Conservation (phyloP, 2,113 vertebrate genomes). For the Collichthys lucidus region DNA sequence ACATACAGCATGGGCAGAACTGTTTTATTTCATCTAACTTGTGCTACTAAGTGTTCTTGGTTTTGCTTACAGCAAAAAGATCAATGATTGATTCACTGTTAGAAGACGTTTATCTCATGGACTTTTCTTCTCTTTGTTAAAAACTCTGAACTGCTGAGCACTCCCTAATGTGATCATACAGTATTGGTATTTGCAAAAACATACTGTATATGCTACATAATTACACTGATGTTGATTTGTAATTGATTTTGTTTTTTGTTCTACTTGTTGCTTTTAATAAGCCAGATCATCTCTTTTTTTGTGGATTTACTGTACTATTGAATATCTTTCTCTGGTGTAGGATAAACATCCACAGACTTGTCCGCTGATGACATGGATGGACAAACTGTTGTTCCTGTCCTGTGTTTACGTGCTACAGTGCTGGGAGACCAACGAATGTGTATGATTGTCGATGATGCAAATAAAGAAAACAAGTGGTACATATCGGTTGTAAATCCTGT, state of each 20-base stretch:
- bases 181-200: conserved; percentile 40
- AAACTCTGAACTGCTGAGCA: conserved; percentile 59
- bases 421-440: conserved; percentile 96
- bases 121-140: conserved; percentile 58
- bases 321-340: conserved; percentile 50
- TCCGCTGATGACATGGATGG: conserved; percentile 55
- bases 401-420: conserved; percentile 92
- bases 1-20: conserved; percentile 51
- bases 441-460: conserved; percentile 89
- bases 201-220: conserved; percentile 49
- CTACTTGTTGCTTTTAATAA: conserved; percentile 41
- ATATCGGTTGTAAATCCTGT: conserved; percentile 69
- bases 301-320: conserved; percentile 52
- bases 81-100: conserved; percentile 54
- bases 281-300: conserved; percentile 5
- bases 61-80: conserved; percentile 70
- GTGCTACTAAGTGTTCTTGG: conserved; percentile 61
- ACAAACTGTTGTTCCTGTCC: conserved; percentile 88
- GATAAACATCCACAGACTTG: conserved; percentile 50
- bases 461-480: conserved; percentile 79
- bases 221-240: conserved; percentile 71
- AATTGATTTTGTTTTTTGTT: conserved; percentile 44
- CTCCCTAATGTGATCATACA: conserved; percentile 63
- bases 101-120: conserved; percentile 52
- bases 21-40: conserved; percentile 31